Percentiles rank a stretch among this genome's conserved stretches.
Conservation (phyloP, 2,888 invertebrate species). For the Dilophus febrilis region DNA sequence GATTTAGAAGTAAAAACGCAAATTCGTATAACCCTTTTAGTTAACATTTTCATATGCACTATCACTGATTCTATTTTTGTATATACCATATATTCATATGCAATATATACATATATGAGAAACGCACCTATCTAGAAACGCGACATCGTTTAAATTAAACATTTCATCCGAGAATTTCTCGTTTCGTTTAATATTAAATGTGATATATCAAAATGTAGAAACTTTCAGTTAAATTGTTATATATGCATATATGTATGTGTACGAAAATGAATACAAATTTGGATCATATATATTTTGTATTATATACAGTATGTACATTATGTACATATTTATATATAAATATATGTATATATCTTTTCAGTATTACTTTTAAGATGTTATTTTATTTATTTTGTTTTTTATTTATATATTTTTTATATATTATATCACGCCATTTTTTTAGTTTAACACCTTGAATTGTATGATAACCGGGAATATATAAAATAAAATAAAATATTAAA, state of each 20-base stretch:
- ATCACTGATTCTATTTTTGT: too few species aligned
- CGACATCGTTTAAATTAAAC: constrained; percentile 4
- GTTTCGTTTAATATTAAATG: constrained; percentile 7
- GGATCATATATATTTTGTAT: not conserved
- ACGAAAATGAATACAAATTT: too few species aligned
- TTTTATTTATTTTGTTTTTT: not conserved
- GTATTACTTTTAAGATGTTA: not conserved
- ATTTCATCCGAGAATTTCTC: constrained; percentile 4
- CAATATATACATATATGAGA: too few species aligned
- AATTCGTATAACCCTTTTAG: too few species aligned
- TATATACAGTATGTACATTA: not conserved
- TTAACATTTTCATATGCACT: too few species aligned
- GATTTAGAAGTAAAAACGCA: too few species aligned
- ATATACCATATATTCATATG: too few species aligned
- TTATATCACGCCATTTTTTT: constrained; percentile 3
- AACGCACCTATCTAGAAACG: constrained; percentile 2
- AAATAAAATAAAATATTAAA: constrained; percentile 6
- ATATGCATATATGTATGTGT: not conserved
- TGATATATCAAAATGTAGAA: constrained; percentile 7
- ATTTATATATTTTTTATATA: constrained; percentile 1
- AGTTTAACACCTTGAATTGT: constrained; percentile 7
- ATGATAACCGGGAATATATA: constrained; percentile 6
- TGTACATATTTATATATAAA: not conserved
- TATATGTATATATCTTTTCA: not conserved
- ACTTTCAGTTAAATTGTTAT: constrained; percentile 2